A percentile compares a stretch with the other conserved stretches of the same genome.
Evolutionary conservation across 2,888 invertebrate species (phyloP).

Genomic region (Dione vanillae): DNA sequence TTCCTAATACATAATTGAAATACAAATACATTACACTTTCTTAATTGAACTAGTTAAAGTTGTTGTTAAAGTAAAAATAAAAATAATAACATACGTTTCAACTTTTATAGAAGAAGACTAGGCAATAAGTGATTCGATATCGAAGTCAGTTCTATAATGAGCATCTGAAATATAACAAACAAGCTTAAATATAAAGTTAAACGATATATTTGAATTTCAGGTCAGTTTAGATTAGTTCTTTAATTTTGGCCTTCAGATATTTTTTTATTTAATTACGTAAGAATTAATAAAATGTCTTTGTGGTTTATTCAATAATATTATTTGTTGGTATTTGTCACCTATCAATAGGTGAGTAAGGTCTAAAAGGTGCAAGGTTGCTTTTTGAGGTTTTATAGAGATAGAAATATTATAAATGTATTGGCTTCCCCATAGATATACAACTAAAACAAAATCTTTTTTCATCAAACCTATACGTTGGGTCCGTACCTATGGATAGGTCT

Average conservation of each 20-base stretch:
- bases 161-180: not conserved
- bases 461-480: too few relatives aligned
- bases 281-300: not conserved
- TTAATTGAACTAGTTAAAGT: not conserved
- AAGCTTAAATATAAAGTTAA: not conserved
- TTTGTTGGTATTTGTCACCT: not conserved
- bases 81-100: constrained; percentile 7
- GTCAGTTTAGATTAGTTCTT: too few relatives aligned
- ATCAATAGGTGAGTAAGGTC: not conserved
- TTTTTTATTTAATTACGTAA: not conserved
- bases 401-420: too few relatives aligned
- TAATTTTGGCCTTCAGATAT: too few relatives aligned
- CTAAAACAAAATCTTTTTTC: too few relatives aligned
- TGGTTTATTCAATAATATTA: not conserved
- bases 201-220: not conserved
- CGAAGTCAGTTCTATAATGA: constrained; percentile 11
- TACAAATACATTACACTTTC: not conserved
- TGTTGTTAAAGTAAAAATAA: constrained; percentile 1
- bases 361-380: not conserved
- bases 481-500: too few relatives aligned
- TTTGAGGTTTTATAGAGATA: too few relatives aligned
- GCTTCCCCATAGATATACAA: too few relatives aligned
- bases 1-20: too few relatives aligned
- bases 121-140: constrained; percentile 8
- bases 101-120: constrained; percentile 3